Conservation (phyloP, 2,113 vertebrate species). For the Polypterus senegalus region DNA sequence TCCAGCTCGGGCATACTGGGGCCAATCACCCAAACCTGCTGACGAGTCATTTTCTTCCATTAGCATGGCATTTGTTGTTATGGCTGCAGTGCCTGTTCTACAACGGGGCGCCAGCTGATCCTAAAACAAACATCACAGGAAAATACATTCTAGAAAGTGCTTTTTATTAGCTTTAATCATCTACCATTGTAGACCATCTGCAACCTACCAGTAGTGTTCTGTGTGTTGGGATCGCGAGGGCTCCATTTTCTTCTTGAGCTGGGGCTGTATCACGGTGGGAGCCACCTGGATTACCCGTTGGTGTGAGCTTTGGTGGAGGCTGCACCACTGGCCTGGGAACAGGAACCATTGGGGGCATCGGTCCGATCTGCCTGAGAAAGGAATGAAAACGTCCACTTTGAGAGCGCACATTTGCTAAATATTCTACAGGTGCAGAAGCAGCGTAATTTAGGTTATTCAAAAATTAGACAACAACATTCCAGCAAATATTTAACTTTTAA, state of each 20-base stretch:
- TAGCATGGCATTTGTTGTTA: conserved; percentile 46
- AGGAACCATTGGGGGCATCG: conserved; percentile 29
- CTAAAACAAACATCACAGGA: conserved; percentile 28
- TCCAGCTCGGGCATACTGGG: conserved; percentile 69
- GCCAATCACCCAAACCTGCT: conserved; percentile 48
- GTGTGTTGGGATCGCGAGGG: conserved; percentile 38
- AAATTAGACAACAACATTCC: too few species aligned
- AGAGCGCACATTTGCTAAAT: too few species aligned
- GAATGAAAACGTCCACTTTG: too few species aligned
- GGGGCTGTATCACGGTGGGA: conserved; percentile 61
- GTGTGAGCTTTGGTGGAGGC: conserved; percentile 39
- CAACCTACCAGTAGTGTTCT: conserved; percentile 58
- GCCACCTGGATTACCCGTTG: conserved; percentile 60
- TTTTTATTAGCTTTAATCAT: too few species aligned
- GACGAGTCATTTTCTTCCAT: conserved; percentile 48
- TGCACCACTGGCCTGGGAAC: conserved; percentile 30
- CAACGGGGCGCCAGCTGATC: conserved; percentile 52
- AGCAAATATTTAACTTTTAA: too few species aligned
- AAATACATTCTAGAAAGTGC: too few species aligned
- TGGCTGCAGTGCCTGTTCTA: conserved; percentile 53
- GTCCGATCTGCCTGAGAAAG: neutral
- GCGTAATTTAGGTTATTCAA: too few species aligned
- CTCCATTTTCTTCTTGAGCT: conserved; percentile 38
- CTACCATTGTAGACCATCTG: too few species aligned
- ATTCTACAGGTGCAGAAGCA: too few species aligned